A percentile compares a stretch with the other conserved stretches of the same genome.
phyloP scores from a whole-genome alignment of 2,888 invertebrate genomes.

The Dendrolimus houi region DNA sequence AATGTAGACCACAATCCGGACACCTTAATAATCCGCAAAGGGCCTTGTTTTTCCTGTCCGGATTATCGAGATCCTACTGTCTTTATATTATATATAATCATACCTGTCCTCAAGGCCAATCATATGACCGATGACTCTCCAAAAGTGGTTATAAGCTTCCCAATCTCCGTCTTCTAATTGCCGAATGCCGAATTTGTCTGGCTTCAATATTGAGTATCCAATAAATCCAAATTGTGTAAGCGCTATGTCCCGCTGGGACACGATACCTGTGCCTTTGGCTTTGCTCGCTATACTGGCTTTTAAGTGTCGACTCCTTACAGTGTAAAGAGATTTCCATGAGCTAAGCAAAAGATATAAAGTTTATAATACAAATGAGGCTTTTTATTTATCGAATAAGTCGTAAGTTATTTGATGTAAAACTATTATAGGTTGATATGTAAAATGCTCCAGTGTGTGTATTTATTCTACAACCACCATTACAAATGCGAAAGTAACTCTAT shows the following conservation, averaged over 20 bases:
- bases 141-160: slow-evolving; percentile 87
- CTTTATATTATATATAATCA: slow-evolving; percentile 3
- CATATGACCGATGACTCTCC: slow-evolving; percentile 88
- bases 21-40: no score
- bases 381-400: no score
- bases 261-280: slow-evolving; percentile 63
- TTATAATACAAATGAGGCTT: no score
- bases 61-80: no score
- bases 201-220: slow-evolving; percentile 81
- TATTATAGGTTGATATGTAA: no score
- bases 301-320: slow-evolving; percentile 81
- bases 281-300: slow-evolving; percentile 73
- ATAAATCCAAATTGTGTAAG: slow-evolving; percentile 93
- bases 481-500: no score
- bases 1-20: no score
- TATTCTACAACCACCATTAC: no score
- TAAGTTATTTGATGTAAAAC: no score
- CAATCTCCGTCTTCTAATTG: slow-evolving; percentile 78
- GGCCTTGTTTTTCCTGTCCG: no score
- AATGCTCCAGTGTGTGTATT: no score
- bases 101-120: slow-evolving; percentile 89
- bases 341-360: slow-evolving; percentile 34
- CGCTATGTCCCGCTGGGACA: slow-evolving; percentile 90
- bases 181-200: slow-evolving; percentile 79
- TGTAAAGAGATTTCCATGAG: slow-evolving; percentile 80